Conservation (phyloP, 2,797 vertebrate genomes). For the Sternarchorhynchus goeldii region DNA sequence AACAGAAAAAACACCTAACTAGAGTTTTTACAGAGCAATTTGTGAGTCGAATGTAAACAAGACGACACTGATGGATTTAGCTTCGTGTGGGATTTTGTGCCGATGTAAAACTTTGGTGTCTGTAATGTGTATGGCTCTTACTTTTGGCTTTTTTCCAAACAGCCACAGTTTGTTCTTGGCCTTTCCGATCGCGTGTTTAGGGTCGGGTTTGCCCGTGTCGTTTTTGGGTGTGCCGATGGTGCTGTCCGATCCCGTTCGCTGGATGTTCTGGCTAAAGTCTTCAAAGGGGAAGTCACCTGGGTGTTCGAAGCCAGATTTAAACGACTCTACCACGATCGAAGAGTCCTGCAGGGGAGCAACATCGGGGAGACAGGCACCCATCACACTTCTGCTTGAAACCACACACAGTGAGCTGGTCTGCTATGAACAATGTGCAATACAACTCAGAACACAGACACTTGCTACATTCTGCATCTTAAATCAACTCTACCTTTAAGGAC, state of each 20-base stretch:
- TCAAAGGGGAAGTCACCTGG: conserved; percentile 96
- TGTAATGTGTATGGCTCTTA: conserved; percentile 61
- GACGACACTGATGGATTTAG: not conserved
- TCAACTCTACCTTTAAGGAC: too few species aligned
- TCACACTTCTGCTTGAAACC: not conserved
- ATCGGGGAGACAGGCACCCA: not conserved
- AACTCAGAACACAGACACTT: too few species aligned
- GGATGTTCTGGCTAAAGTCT: conserved; percentile 97
- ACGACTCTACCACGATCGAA: conserved; percentile 91
- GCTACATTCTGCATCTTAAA: too few species aligned
- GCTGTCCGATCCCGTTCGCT: conserved; percentile 91
- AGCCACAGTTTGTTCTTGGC: conserved; percentile 98
- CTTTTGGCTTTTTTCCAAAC: conserved; percentile 99
- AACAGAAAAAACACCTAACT: not conserved
- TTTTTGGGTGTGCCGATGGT: conserved; percentile 91
- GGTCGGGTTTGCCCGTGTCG: conserved; percentile 81
- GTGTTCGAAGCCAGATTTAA: conserved; percentile 96
- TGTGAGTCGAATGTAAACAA: not conserved
- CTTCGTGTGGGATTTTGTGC: not conserved
- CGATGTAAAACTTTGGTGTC: not conserved
- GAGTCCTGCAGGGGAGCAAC: conserved; percentile 82
- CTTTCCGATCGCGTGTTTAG: conserved; percentile 86
- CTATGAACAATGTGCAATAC: not conserved
- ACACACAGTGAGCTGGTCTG: not conserved
- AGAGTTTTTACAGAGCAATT: not conserved